These are phyloP conservation scores for Torymus aiolomorphi DNA, from an alignment of 2,888 invertebrate genomes.

Conservation along the genomic window DNA sequence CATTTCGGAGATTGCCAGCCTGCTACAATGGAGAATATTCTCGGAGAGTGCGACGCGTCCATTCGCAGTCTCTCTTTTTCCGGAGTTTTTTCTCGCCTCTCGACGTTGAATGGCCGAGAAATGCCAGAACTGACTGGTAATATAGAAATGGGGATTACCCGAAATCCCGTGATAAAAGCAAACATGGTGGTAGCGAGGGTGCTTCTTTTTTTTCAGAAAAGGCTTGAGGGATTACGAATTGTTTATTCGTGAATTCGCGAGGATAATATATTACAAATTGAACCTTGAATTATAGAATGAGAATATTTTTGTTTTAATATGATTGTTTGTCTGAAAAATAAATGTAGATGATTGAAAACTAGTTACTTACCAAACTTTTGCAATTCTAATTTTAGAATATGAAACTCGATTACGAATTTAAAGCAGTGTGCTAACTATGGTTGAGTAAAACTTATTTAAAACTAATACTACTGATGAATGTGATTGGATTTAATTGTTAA, in stretches of 20 bases:
- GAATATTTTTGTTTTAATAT: no score
- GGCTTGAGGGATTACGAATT: conserved; percentile 2
- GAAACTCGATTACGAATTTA: no score
- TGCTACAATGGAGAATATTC: conserved; percentile 32
- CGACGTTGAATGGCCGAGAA: background rate
- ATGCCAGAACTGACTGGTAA: background rate
- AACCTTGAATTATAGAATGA: no score
- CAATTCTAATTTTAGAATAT: no score
- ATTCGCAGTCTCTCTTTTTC: background rate
- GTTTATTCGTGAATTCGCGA: conserved; percentile 1
- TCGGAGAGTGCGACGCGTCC: background rate
- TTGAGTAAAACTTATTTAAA: background rate
- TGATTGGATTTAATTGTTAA: conserved; percentile 14
- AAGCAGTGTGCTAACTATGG: no score
- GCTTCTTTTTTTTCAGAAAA: background rate
- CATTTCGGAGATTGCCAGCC: conserved; percentile 41
- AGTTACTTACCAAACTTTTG: no score
- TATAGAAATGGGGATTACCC: conserved; percentile 3
- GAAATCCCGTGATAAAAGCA: conserved; percentile 2
- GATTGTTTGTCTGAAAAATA: no score
- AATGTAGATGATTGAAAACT: no score
- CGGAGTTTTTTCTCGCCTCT: background rate
- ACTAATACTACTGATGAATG: background rate
- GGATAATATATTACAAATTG: no score
- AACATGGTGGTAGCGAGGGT: background rate